A percentile compares a stretch with the other conserved stretches of the same genome.
Evolutionary conservation across 2,888 invertebrate genomes (phyloP).

Genomic region (Leucophenga maculata): DNA sequence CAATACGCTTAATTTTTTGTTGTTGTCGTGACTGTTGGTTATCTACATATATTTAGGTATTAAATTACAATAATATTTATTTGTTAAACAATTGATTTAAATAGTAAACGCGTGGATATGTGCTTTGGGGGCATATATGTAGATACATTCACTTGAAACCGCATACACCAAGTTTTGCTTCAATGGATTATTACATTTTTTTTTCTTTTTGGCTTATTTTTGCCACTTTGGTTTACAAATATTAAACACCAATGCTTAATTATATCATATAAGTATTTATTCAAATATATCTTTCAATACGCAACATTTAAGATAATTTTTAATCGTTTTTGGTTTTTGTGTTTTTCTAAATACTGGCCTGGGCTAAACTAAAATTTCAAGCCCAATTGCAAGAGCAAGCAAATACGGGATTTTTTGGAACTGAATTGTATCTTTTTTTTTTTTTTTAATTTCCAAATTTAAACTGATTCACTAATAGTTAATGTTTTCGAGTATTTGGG

Average conservation of each 20-base stretch:
- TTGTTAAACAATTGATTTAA: background rate
- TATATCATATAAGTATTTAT: background rate
- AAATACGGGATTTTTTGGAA: no score
- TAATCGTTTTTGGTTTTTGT: no score
- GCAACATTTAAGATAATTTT: no score
- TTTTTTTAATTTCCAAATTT: no score
- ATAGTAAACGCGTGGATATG: conserved; percentile 44
- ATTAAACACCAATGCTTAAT: no score
- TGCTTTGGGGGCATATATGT: conserved; percentile 35
- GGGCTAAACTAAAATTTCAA: no score
- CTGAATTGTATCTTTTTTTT: no score
- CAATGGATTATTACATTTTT: background rate
- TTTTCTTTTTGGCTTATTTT: background rate
- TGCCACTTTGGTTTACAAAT: conserved; percentile 1
- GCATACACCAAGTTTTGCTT: conserved; percentile 28
- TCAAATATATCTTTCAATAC: background rate
- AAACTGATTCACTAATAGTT: no score
- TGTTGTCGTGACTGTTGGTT: background rate
- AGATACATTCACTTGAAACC: conserved; percentile 43
- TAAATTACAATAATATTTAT: background rate
- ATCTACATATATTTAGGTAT: background rate
- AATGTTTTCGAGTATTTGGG: no score
- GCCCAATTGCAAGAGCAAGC: no score
- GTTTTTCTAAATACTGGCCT: no score
- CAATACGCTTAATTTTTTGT: background rate